Conservation (phyloP, 2,797 vertebrate genomes). For the Monodelphis domestica region DNA sequence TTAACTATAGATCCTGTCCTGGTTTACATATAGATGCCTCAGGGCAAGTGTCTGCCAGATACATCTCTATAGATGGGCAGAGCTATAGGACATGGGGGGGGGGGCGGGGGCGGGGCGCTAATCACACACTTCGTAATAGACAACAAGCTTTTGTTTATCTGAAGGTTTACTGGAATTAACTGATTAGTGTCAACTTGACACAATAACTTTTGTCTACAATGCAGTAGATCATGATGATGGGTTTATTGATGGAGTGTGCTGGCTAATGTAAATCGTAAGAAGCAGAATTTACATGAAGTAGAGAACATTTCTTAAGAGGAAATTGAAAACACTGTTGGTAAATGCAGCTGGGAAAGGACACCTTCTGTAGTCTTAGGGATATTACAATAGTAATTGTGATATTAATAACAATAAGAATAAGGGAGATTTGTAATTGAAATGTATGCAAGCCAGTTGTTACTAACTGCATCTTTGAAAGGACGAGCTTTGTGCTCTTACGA, state of each 20-base stretch:
- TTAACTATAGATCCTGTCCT: conserved; percentile 94
- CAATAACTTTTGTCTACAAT: conserved; percentile 91
- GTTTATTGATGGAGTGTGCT: conserved; percentile 92
- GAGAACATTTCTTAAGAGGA: conserved; percentile 81
- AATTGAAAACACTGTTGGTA: conserved; percentile 80
- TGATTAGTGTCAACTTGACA: conserved; percentile 96
- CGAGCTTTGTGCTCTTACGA: conserved; percentile 74
- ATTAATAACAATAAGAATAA: conserved; percentile 76
- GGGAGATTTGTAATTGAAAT: conserved; percentile 73
- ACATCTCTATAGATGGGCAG: conserved; percentile 91
- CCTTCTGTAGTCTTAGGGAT: conserved; percentile 71
- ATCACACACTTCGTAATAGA: conserved; percentile 94
- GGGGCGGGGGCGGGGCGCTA: conserved; percentile 76
- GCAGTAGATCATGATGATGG: conserved; percentile 88
- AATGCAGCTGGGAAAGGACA: conserved; percentile 72
- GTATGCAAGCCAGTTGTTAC: conserved; percentile 66
- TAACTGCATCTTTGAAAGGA: conserved; percentile 79
- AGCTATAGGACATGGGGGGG: conserved; percentile 90
- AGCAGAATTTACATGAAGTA: conserved; percentile 80
- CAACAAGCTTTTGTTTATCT: conserved; percentile 96
- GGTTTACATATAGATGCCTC: conserved; percentile 90
- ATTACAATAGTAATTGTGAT: conserved; percentile 70
- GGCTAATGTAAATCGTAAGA: conserved; percentile 86
- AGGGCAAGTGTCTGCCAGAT: conserved; percentile 95
- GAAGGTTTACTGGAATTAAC: conserved; percentile 98